Conservation (phyloP, 2,797 vertebrate genomes). For the Eremophila alpestris region DNA sequence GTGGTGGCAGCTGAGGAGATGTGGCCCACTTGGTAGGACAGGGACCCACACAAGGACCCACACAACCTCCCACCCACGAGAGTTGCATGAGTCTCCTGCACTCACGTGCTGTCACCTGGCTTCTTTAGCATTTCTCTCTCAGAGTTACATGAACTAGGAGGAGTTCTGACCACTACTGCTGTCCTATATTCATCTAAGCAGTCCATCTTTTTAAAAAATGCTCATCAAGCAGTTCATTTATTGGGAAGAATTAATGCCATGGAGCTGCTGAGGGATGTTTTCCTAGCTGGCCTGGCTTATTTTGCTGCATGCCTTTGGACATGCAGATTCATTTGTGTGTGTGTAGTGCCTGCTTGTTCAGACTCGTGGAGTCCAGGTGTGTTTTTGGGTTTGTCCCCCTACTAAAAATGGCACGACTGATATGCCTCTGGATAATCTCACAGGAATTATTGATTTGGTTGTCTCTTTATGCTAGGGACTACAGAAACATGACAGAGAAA, state of each 20-base stretch:
- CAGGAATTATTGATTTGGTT: background rate
- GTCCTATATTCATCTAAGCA: background rate
- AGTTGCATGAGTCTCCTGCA: fast-evolving
- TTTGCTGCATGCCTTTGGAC: background rate
- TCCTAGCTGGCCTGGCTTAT: background rate
- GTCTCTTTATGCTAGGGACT: background rate
- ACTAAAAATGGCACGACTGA: background rate
- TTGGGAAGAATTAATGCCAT: background rate
- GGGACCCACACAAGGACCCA: background rate
- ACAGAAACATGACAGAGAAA: background rate
- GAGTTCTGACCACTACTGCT: background rate
- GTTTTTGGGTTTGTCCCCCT: background rate
- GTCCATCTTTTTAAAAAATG: background rate
- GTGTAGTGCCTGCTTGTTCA: background rate
- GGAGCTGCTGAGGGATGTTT: background rate
- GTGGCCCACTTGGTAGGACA: background rate
- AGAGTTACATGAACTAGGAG: background rate
- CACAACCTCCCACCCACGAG: background rate
- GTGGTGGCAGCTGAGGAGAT: background rate
- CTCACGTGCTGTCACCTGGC: fast-evolving
- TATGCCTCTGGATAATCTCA: background rate
- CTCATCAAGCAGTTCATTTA: background rate
- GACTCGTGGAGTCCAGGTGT: background rate
- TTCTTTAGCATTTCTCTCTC: background rate
- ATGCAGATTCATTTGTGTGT: background rate